Evolutionary conservation across 2,797 vertebrate genomes (phyloP), one percentile per base, ranked within the genome.

Genomic region (Malurus leucopterus): DNA sequence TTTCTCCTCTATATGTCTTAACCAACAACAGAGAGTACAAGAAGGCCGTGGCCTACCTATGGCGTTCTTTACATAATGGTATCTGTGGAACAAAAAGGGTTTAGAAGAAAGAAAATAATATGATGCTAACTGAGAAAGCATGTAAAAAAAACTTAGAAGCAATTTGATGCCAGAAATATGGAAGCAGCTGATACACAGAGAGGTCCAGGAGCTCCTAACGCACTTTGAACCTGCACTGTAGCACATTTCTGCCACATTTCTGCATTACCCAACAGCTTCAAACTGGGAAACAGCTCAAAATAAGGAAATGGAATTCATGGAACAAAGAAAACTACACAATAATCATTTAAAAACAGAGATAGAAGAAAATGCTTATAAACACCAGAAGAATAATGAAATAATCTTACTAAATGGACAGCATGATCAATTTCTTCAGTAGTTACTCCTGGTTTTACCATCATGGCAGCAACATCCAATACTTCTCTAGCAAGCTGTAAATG

Each of bases 361-460:
- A 63, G 6, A 64, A 75, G 34, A 68, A 57, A 65, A 46, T 27
- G 70, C 13, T 29, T 72, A 65, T 15, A 41, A 91, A 63, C 24
- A 79, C 13, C 40, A 72, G 15, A 81, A 59, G 3, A 58, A 74
- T 43, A 92, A 43, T 34, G 55, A 94, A 96, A 41, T 80, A 69
- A 55, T 81, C 96, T 97, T 98, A 99, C 99, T 98, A 99, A 97
- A 96, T 99, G 99, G 57, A 99, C 99, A 65, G 99, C 98, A 11
- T 99, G 98, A 95, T 99, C 99, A 41, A 99, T 99, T 97, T 99
- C 99, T 96, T 99, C 99, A 78, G 99, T 99, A 74, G 99, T 99
- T 63, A 99, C 96, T 38, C 99, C 99, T n/a, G 98, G 95, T 95
- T 99, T 99, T 89, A 99, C 98, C 99, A 99, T 99, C 96, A 98